These are phyloP conservation scores for Gadopsis marmoratus DNA, from an alignment of 2,797 vertebrate species.

Conservation along the genomic window DNA sequence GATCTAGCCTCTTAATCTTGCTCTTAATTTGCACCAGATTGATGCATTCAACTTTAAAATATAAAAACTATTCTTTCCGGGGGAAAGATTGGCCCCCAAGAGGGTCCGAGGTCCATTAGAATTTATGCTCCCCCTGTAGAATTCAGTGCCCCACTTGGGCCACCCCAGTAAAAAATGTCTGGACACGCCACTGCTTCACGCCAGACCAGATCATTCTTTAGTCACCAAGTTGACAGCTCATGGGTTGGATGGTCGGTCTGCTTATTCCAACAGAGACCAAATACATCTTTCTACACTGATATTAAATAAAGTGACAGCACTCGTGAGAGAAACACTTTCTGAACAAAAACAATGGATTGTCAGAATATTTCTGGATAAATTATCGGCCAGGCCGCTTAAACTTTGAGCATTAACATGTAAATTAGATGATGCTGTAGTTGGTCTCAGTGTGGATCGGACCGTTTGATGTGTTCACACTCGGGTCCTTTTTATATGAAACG, in stretches of 20 bases:
- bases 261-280: background rate
- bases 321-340: background rate
- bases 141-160: too few species aligned
- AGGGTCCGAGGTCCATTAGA: too few species aligned
- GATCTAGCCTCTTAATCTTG: too few species aligned
- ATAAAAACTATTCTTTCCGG: too few species aligned
- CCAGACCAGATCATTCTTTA: background rate
- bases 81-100: too few species aligned
- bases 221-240: background rate
- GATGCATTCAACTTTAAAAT: too few species aligned
- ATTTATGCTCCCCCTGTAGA: too few species aligned
- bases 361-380: background rate
- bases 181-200: too few species aligned
- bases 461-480: background rate
- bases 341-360: background rate
- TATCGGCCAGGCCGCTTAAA: background rate
- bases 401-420: background rate
- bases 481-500: conserved; percentile 6
- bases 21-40: too few species aligned
- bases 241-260: background rate
- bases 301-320: background rate
- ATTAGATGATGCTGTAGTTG: background rate
- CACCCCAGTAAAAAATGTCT: too few species aligned
- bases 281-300: background rate
- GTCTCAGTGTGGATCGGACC: background rate